Conservation (phyloP, 2,113 vertebrate genomes). For the Turdus rufiventris region DNA sequence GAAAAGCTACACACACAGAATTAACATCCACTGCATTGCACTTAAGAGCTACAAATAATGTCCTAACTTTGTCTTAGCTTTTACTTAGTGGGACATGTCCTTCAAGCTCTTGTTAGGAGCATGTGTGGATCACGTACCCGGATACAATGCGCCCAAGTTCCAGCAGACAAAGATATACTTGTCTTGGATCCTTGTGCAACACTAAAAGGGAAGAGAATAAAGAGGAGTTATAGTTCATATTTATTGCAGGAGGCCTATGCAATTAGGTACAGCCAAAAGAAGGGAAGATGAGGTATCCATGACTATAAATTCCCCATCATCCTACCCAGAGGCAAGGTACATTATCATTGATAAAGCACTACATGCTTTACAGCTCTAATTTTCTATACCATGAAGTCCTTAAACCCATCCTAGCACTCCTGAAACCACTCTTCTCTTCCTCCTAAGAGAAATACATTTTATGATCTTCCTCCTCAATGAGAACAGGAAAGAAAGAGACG, state of each 20-base stretch:
- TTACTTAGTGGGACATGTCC: background rate
- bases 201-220: constrained; percentile 72
- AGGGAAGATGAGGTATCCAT: background rate
- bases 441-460: background rate
- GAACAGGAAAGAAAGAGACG: background rate
- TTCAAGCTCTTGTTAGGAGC: background rate
- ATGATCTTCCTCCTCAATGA: background rate
- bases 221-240: background rate
- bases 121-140: constrained; percentile 69
- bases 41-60: background rate
- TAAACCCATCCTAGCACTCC: background rate
- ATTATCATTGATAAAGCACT: background rate
- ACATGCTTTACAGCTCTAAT: background rate
- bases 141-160: constrained; percentile 93
- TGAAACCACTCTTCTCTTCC: background rate
- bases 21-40: background rate
- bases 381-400: background rate
- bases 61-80: background rate
- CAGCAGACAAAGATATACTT: constrained; percentile 95
- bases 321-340: background rate
- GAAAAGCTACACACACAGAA: background rate
- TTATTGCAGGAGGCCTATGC: background rate
- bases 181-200: constrained; percentile 93
- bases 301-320: background rate
- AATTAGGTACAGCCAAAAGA: background rate